A percentile compares a stretch with the other conserved stretches of the same genome.
Evolutionary conservation across 2,888 invertebrate genomes (phyloP).

Genomic region (Pantelozetes paolii): DNA sequence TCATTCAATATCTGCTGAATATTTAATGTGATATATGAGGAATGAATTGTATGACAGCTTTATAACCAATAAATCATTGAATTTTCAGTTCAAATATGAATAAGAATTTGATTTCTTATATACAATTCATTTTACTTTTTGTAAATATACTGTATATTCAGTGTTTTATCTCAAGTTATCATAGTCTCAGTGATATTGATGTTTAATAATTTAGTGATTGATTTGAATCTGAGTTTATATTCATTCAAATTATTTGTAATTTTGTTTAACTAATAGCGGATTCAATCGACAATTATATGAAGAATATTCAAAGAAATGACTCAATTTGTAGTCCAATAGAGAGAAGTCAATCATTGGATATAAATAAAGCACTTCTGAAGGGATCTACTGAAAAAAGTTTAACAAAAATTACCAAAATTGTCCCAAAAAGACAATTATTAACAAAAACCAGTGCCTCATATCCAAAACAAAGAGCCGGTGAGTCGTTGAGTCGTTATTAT

Average conservation of each 20-base stretch:
- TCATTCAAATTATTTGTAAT: too few relatives aligned
- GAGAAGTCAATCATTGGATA: constrained; percentile 14
- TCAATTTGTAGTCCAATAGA: not conserved
- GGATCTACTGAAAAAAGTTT: constrained; percentile 35
- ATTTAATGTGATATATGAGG: too few relatives aligned
- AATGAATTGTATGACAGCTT: too few relatives aligned
- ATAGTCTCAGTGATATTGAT: too few relatives aligned
- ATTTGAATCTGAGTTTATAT: too few relatives aligned
- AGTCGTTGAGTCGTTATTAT: not conserved
- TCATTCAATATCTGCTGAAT: too few relatives aligned
- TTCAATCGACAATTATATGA: not conserved
- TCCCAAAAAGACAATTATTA: constrained; percentile 38
- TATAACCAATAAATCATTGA: too few relatives aligned
- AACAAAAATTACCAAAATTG: constrained; percentile 43
- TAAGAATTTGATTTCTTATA: not conserved
- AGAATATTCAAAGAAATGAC: not conserved
- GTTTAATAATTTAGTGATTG: too few relatives aligned
- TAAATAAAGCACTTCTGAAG: not conserved
- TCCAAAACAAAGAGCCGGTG: not conserved
- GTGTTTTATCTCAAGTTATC: too few relatives aligned
- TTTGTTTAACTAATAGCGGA: not conserved
- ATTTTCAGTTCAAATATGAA: too few relatives aligned
- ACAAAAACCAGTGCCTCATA: not conserved
- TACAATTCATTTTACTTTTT: too few relatives aligned
- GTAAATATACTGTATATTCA: too few relatives aligned